phyloP scores from a whole-genome alignment of 2,797 vertebrate species.

The Hylomyscus alleni region DNA sequence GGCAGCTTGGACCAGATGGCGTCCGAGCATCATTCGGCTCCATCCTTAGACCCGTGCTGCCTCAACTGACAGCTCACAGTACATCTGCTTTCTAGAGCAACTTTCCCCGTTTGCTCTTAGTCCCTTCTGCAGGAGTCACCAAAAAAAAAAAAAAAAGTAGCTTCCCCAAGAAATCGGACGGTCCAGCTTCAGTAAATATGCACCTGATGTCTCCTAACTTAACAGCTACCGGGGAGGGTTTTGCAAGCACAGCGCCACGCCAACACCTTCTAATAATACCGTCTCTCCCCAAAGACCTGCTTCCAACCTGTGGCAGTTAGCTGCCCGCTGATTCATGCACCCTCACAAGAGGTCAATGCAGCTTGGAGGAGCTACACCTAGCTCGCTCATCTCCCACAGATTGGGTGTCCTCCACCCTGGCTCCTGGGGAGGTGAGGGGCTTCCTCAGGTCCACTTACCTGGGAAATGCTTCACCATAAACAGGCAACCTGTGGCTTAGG shows the following conservation, averaged over 20 bases:
- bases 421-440: background rate
- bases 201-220: slow-evolving; percentile 30
- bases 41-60: background rate
- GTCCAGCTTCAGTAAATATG: background rate
- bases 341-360: background rate
- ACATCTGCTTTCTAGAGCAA: background rate
- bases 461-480: background rate
- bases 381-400: rapidly evolving
- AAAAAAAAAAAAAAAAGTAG: background rate
- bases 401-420: background rate
- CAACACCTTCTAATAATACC: slow-evolving; percentile 62
- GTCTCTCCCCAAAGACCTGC: background rate
- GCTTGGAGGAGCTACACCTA: rapidly evolving
- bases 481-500: background rate
- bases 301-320: background rate
- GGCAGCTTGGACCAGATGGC: background rate
- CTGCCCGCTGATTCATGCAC: slow-evolving; percentile 31
- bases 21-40: background rate
- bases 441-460: background rate
- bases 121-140: background rate
- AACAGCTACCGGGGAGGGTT: slow-evolving; percentile 27
- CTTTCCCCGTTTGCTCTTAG: background rate
- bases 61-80: background rate
- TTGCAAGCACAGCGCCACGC: slow-evolving; percentile 47
- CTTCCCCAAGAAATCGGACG: background rate